These are phyloP conservation scores for Drosophila maculinotata DNA, from an alignment of 2,888 invertebrate genomes.

Conservation along the genomic window DNA sequence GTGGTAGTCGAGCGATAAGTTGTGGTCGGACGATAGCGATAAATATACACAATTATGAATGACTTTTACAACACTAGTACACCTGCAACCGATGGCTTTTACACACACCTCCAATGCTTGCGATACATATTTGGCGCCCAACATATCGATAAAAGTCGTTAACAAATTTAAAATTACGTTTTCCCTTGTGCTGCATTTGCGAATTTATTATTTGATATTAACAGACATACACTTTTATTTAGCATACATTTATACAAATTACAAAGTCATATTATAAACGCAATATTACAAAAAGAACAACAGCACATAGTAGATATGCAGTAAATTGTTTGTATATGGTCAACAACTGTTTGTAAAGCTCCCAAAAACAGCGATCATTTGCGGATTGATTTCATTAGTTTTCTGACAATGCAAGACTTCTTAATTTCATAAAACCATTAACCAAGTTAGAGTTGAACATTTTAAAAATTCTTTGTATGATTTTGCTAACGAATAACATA, in stretches of 20 bases:
- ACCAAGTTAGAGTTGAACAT: conserved; percentile 70
- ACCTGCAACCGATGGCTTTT: neutral
- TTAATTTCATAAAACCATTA: conserved; percentile 63
- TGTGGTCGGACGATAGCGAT: conserved; percentile 29
- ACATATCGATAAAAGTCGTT: neutral
- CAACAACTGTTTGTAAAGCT: conserved; percentile 30
- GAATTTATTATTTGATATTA: conserved; percentile 38
- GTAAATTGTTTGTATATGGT: conserved; percentile 23
- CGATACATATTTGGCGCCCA: neutral
- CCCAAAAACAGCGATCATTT: conserved; percentile 5
- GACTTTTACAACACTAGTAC: conserved; percentile 11
- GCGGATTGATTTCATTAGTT: conserved; percentile 15
- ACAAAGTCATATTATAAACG: conserved; percentile 61
- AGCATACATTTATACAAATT: conserved; percentile 54
- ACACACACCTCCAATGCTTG: neutral
- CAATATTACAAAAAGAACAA: conserved; percentile 67
- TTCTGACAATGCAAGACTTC: conserved; percentile 30
- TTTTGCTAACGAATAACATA: conserved; percentile 71
- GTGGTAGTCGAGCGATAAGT: conserved; percentile 47
- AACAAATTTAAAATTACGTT: neutral
- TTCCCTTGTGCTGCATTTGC: conserved; percentile 26
- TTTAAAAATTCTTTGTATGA: conserved; percentile 67
- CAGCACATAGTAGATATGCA: conserved; percentile 50
- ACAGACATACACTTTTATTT: conserved; percentile 55
- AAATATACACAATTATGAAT: neutral